Conservation (phyloP, 2,797 vertebrate species). For the Enteromius viviparus region DNA sequence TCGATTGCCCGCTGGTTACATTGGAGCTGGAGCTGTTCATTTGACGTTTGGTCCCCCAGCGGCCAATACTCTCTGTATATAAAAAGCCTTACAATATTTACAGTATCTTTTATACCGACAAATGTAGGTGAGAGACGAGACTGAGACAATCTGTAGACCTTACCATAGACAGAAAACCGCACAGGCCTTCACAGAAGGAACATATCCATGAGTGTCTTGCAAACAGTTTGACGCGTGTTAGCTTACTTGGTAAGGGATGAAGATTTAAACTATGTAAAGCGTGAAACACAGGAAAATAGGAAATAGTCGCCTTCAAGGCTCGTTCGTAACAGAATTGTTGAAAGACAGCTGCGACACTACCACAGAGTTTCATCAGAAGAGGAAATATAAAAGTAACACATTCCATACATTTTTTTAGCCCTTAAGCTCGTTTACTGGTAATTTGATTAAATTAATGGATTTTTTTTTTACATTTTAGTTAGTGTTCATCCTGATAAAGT, state of each 20-base stretch:
- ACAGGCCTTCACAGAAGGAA: constrained; percentile 76
- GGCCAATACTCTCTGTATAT: constrained; percentile 62
- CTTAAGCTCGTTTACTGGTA: neutral
- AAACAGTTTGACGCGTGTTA: constrained; percentile 61
- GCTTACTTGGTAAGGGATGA: constrained; percentile 59
- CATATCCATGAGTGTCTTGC: constrained; percentile 67
- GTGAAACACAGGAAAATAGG: constrained; percentile 16
- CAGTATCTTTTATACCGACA: constrained; percentile 69
- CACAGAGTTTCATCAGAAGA: neutral
- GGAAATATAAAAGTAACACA: neutral
- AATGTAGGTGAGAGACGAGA: constrained; percentile 65
- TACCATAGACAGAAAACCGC: constrained; percentile 66
- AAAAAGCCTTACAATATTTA: constrained; percentile 72
- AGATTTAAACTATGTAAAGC: constrained; percentile 32
- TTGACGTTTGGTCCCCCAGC: constrained; percentile 53
- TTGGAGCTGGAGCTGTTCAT: constrained; percentile 53
- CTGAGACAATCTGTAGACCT: constrained; percentile 79
- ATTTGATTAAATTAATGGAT: neutral
- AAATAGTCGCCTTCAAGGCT: neutral
- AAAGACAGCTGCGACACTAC: neutral
- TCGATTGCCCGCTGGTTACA: neutral
- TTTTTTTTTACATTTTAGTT: neutral
- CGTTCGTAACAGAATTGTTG: neutral
- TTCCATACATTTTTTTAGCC: neutral
- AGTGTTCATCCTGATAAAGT: neutral